Conservation (phyloP, 2,888 invertebrate species). For the Disparrhopalites patrizii region DNA sequence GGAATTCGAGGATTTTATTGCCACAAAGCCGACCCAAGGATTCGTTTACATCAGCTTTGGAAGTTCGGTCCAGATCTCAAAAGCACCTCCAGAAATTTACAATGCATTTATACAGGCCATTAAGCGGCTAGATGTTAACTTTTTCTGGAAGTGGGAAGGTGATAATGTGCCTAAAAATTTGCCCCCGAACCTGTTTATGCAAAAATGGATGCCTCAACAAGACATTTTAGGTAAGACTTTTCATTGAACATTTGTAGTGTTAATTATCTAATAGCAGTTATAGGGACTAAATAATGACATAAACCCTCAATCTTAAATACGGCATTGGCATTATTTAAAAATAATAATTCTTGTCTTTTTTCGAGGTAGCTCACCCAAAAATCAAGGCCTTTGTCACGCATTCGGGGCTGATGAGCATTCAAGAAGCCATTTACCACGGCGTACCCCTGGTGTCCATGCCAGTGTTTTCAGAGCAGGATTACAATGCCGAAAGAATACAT, state of each 20-base stretch:
- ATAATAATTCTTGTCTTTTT: background rate
- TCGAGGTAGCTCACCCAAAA: conserved; percentile 55
- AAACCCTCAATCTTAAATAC: background rate
- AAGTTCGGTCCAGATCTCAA: conserved; percentile 22
- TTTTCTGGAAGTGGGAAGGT: conserved; percentile 44
- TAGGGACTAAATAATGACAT: too few relatives aligned
- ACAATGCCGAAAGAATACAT: conserved; percentile 57
- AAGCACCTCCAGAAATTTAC: conserved; percentile 9
- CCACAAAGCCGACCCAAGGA: conserved; percentile 7
- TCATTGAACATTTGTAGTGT: background rate
- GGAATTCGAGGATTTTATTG: conserved; percentile 25
- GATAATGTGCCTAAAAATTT: conserved; percentile 50
- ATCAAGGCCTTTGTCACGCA: conserved; percentile 62
- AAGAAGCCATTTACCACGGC: conserved; percentile 61
- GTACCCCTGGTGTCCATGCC: conserved; percentile 60
- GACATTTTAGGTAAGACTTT: conserved; percentile 29
- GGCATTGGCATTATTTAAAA: background rate
- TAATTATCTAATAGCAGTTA: too few relatives aligned
- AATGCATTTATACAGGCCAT: conserved; percentile 36
- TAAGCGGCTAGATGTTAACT: conserved; percentile 27
- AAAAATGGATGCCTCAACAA: conserved; percentile 45
- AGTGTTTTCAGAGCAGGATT: conserved; percentile 50
- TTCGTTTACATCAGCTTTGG: conserved; percentile 32
- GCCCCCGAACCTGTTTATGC: conserved; percentile 47
- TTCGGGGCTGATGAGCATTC: conserved; percentile 63